Base-by-base conservation (phyloP, 2,113 vertebrate species). In the Stigmatopora argus region DNA sequence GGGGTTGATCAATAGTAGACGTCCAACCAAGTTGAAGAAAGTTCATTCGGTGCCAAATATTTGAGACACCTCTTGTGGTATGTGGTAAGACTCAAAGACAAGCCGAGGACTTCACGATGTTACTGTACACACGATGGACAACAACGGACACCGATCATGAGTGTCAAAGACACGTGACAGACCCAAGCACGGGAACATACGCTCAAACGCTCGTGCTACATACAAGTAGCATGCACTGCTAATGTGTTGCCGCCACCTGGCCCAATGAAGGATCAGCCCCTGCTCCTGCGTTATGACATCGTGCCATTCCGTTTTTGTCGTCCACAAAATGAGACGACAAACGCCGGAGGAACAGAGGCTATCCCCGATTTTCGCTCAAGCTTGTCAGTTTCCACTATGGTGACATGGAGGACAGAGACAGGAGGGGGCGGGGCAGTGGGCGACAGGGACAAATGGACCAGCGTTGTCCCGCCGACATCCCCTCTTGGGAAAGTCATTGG, bases 171-270 rank as follows among this genome's bases (percentile, higher is more conserved):
- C 88, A 83, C 68, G 73, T 74, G 64, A 68, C 74, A 89, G 78
- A 85, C 70, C 58, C 77, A 86, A 71, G 81, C 85, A 87, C 85
- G 85, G 64, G 66, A 78, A 88, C 84, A 84, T 46, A 64, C 23
- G 66, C 68, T 55, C 3, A 62, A 74, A 86, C 80, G 86, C 71
- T 78, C 81, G 74, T 89, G 87, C 81, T 89, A 89, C 88, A 67
- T 78, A 85, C 82, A 90, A 78, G 89, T 90, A 89, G 88, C 90
- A 91, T 91, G 90, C 90, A 90, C 67, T 73, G 56, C 61, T 62
- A 34, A 69, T 34, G 31, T 63, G 60, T 46, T 67, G 57, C 53
- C 64, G 60, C 66, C 68, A 72, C 31, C 19, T 11, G 68, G 38
- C 68, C 62, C 47, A 53, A 57, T 64, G 51, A 53, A 57, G 65